These are phyloP conservation scores for Prunella himalayana DNA, from an alignment of 2,113 vertebrate species.

Conservation along the genomic window DNA sequence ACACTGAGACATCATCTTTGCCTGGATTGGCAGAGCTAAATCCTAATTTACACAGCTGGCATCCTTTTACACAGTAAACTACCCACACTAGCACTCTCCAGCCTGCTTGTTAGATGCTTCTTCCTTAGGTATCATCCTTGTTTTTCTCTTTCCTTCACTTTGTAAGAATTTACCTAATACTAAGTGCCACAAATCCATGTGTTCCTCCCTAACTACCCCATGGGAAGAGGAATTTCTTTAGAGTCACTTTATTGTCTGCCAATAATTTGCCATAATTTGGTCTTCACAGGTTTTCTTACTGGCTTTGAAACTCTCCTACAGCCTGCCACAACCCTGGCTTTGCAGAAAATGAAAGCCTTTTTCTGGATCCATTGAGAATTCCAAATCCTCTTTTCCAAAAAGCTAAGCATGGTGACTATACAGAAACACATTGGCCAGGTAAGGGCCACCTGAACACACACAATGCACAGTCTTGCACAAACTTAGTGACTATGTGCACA, in stretches of 20 bases:
- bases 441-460: not conserved
- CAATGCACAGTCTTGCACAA: too few species aligned
- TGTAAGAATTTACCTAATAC: not conserved
- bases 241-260: not conserved
- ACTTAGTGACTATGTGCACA: not conserved
- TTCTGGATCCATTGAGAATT: not conserved
- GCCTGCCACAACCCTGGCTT: not conserved
- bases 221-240: not conserved
- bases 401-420: not conserved
- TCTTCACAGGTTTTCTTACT: not conserved
- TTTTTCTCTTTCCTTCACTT: not conserved
- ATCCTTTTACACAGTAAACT: not conserved
- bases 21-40: constrained; percentile 12
- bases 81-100: not conserved
- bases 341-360: not conserved
- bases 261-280: not conserved
- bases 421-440: not conserved
- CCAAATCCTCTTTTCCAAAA: not conserved
- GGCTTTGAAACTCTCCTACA: not conserved
- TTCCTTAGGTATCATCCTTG: not conserved
- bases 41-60: constrained; percentile 2
- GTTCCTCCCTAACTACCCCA: not conserved
- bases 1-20: not conserved
- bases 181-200: not conserved
- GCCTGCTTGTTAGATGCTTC: not conserved